A percentile compares a stretch with the other conserved stretches of the same genome.
Conservation (phyloP, 2,113 vertebrate genomes). For the Leucosticte australis region DNA sequence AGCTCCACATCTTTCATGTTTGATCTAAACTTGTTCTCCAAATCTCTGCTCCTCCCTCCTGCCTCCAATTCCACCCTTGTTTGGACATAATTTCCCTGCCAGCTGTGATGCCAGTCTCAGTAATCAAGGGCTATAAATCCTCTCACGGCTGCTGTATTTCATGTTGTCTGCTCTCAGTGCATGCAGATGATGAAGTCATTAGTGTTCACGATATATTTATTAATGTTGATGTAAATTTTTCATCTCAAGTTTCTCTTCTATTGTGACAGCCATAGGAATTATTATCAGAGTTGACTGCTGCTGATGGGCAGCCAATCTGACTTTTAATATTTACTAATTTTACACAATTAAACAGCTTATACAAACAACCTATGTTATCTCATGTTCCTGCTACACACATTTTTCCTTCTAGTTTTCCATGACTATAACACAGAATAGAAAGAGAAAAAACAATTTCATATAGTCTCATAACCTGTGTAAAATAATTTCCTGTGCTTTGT, state of each 20-base stretch:
- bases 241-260: background rate
- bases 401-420: background rate
- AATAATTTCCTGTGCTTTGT: background rate
- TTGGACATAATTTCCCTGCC: background rate
- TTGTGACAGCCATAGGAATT: background rate
- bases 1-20: background rate
- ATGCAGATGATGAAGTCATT: background rate
- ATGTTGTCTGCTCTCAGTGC: background rate
- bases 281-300: background rate
- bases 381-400: background rate
- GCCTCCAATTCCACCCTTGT: background rate
- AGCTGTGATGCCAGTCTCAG: background rate
- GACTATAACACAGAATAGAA: background rate
- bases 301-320: background rate
- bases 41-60: background rate
- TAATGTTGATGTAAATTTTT: slow-evolving; percentile 6
- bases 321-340: background rate
- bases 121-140: background rate
- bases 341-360: background rate
- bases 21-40: background rate
- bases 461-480: background rate
- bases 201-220: background rate
- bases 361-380: background rate
- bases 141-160: background rate
- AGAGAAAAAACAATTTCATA: background rate